These are phyloP conservation scores for Drosophila pallidifrons DNA, from an alignment of 1,140 invertebrate species.

Conservation along the genomic window DNA sequence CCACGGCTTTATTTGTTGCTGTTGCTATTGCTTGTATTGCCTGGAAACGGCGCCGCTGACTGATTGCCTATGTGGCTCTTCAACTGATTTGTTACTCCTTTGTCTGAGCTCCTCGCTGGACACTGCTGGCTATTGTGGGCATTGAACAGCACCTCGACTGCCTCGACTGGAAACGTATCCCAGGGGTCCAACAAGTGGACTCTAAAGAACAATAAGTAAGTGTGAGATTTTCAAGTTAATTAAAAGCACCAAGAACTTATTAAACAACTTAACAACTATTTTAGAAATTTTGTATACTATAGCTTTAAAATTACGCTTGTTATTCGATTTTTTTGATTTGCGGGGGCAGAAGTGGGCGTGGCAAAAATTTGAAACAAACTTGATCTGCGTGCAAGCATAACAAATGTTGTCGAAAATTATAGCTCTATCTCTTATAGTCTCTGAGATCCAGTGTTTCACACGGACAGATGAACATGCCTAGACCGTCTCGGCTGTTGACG, in stretches of 20 bases:
- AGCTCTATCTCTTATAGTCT: too few relatives aligned
- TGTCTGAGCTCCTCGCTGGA: slow-evolving; percentile 2
- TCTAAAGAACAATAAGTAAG: background rate
- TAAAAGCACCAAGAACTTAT: background rate
- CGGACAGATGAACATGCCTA: too few relatives aligned
- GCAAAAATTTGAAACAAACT: too few relatives aligned
- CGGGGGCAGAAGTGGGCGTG: too few relatives aligned
- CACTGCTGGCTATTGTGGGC: background rate
- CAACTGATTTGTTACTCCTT: slow-evolving; percentile 52
- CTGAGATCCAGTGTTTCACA: too few relatives aligned
- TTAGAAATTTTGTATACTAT: too few relatives aligned
- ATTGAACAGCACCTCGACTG: background rate
- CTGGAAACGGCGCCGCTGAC: slow-evolving; percentile 37
- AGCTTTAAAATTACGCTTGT: too few relatives aligned
- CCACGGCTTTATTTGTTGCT: slow-evolving; percentile 21
- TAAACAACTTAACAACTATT: too few relatives aligned
- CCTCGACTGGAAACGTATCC: background rate
- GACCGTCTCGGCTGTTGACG: too few relatives aligned
- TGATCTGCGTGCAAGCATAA: too few relatives aligned
- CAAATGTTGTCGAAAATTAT: too few relatives aligned
- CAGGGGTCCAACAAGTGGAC: background rate
- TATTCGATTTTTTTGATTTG: too few relatives aligned
- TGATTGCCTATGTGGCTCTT: slow-evolving; percentile 71
- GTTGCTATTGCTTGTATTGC: background rate
- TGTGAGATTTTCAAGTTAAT: background rate